Evolutionary conservation across 2,113 vertebrate genomes (phyloP), one percentile per base, ranked within the genome.

Genomic region (Bucco capensis): DNA sequence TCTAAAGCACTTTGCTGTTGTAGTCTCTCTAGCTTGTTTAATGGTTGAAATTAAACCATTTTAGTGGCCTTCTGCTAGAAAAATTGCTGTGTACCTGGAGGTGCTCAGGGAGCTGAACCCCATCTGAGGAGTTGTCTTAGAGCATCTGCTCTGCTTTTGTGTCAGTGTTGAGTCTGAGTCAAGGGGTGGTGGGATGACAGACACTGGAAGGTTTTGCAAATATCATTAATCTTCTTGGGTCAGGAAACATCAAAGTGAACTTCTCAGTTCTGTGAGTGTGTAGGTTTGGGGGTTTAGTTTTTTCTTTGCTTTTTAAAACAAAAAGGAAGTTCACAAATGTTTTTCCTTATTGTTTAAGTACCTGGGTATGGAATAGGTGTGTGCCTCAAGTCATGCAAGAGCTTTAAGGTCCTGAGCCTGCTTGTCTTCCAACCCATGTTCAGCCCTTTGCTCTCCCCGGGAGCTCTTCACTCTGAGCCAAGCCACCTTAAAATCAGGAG

Each of bases 81-180:
- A 14, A 18, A 10, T 2, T 13, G 18, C 15, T 31, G 56, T 5
- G 35, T 23, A 35, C 31, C 37, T 58, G 28, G 54, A 53, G 15
- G 31, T 0, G 10, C 31, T 40, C 19, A 5, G 24, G 40, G 24
- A 9, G 4, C 8, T 27, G 56, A 30, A 12, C 9, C 44, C 22
- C 19, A 3, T 0, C 2, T 30, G 19, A 5, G 30, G 9, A 19
- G 28, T 2, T 16, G 18, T 19, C 31, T 8, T 25, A 27, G 4
- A 12, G 57, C 4, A 0, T 11, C 7, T 0, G 0, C 0, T 0
- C 27, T 47, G 54, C 30, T 30, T 14, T 38, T 12, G 11, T 72
- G 23, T 11, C 15, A 5, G 18, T 16, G 0, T 28, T 31, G 27
- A 28, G 12, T 21, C 2, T 0, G 2, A 19, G n/a, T 7, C 8